Evolutionary conservation across 1,140 invertebrate genomes (phyloP).

Genomic region (Probaryconus sp.): DNA sequence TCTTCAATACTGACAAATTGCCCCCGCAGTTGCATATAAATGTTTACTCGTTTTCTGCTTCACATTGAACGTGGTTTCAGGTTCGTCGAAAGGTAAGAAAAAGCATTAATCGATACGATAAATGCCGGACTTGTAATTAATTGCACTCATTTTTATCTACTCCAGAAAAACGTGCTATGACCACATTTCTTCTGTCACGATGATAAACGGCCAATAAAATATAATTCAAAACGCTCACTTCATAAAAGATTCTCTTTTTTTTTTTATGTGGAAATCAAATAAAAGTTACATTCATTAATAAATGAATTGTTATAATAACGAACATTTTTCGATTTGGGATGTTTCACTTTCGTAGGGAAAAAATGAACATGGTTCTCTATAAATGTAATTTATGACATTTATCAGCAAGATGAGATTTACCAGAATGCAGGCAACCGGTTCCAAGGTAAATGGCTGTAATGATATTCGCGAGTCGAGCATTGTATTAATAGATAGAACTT

Average conservation of each 20-base stretch:
- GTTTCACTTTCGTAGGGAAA: slow-evolving; percentile 43
- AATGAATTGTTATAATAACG: too few relatives aligned
- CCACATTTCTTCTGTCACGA: slow-evolving; percentile 10
- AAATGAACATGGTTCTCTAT: slow-evolving; percentile 21
- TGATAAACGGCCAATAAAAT: neutral
- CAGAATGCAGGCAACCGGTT: slow-evolving; percentile 52
- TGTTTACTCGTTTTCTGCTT: slow-evolving; percentile 2
- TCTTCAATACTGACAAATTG: slow-evolving; percentile 33
- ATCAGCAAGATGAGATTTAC: slow-evolving; percentile 48
- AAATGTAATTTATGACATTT: slow-evolving; percentile 39
- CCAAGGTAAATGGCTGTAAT: slow-evolving; percentile 38
- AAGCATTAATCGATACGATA: slow-evolving; percentile 38
- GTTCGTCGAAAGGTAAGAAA: neutral
- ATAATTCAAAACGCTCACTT: slow-evolving; percentile 14
- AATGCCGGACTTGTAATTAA: slow-evolving; percentile 32
- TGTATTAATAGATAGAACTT: slow-evolving; percentile 37
- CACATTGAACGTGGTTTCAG: neutral
- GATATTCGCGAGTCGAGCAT: slow-evolving; percentile 39
- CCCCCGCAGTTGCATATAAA: slow-evolving; percentile 5
- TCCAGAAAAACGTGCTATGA: neutral
- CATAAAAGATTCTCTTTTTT: too few relatives aligned
- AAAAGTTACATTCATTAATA: too few relatives aligned
- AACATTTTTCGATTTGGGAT: too few relatives aligned
- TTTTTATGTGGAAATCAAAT: too few relatives aligned
- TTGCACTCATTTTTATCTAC: slow-evolving; percentile 17